Conservation (phyloP, 2,113 vertebrate genomes). For the Oostethus manadensis region DNA sequence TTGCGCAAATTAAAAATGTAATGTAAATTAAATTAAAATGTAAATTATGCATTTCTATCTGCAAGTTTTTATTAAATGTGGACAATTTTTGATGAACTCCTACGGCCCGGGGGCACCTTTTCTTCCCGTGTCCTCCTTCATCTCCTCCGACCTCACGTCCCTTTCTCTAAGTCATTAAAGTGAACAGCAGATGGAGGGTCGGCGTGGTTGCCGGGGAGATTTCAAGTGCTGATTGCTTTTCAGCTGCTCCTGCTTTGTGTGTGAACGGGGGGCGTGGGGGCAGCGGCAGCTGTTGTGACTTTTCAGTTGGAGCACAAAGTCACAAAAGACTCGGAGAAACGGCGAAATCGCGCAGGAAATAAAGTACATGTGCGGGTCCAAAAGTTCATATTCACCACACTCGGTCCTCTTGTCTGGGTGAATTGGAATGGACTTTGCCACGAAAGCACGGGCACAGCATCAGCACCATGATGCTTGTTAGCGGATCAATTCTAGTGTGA, state of each 20-base stretch:
- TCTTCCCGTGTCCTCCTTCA: not conserved
- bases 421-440: not conserved
- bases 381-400: conserved; percentile 25
- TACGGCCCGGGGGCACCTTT: no score
- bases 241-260: conserved; percentile 25
- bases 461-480: not conserved
- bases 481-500: no score
- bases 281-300: conserved; percentile 50
- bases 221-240: conserved; percentile 47
- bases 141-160: conserved; percentile 21
- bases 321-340: conserved; percentile 31
- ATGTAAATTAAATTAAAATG: no score
- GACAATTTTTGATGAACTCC: no score
- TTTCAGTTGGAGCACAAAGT: conserved; percentile 17
- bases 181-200: conserved; percentile 59
- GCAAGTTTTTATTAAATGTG: no score
- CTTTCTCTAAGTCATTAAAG: conserved; percentile 49
- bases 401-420: not conserved
- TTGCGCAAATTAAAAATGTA: no score
- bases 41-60: no score
- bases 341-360: conserved; percentile 25
- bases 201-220: conserved; percentile 59
- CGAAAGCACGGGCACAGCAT: not conserved
- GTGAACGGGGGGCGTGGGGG: conserved; percentile 22
- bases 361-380: conserved; percentile 36